phyloP scores from a whole-genome alignment of 2,888 invertebrate genomes.

The Heteropelma amictum region DNA sequence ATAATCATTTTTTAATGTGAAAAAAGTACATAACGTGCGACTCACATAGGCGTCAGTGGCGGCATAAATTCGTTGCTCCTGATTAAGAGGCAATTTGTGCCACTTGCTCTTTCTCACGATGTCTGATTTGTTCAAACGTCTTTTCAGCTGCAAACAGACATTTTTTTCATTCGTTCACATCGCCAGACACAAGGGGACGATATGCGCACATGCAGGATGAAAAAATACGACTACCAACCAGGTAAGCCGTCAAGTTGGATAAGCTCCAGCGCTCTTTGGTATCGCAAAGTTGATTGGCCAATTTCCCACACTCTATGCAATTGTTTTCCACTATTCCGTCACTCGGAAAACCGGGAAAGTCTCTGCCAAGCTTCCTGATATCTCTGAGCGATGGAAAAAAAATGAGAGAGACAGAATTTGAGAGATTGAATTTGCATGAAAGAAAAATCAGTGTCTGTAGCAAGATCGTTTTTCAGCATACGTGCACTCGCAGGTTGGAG shows the following conservation, averaged over 20 bases:
- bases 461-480: too few relatives aligned
- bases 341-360: constrained; percentile 81
- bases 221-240: constrained; percentile 75
- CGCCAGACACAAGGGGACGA: too few relatives aligned
- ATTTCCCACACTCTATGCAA: constrained; percentile 81
- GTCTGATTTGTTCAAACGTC: constrained; percentile 80
- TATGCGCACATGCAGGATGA: not conserved
- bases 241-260: constrained; percentile 80
- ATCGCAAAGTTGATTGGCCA: constrained; percentile 80
- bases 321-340: constrained; percentile 80
- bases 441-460: too few relatives aligned
- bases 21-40: constrained; percentile 35
- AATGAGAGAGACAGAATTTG: constrained; percentile 14
- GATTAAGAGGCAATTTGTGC: constrained; percentile 80
- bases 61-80: constrained; percentile 81
- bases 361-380: constrained; percentile 82
- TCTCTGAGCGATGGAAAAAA: constrained; percentile 77
- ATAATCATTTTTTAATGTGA: not conserved
- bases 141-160: constrained; percentile 78
- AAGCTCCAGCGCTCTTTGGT: constrained; percentile 82
- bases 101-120: constrained; percentile 82
- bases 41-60: constrained; percentile 84
- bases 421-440: too few relatives aligned
- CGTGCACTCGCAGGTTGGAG: too few relatives aligned
- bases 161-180: too few relatives aligned